A percentile compares a stretch with the other conserved stretches of the same genome.
Conservation (phyloP, 2,113 vertebrate genomes). For the Vicugna pacos region DNA sequence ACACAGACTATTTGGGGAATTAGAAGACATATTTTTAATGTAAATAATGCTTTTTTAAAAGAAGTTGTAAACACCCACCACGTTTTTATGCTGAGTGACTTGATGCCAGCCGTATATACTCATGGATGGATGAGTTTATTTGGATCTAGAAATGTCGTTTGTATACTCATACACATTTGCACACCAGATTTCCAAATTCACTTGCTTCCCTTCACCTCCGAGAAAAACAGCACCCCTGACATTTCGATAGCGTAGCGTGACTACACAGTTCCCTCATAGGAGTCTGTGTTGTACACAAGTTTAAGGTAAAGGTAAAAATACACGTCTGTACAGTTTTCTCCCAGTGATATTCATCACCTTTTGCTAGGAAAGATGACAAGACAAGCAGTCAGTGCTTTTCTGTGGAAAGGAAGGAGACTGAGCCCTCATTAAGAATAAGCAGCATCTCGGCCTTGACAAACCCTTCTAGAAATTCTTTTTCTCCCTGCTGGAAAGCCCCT, state of each 20-base stretch:
- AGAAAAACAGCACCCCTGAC: not conserved
- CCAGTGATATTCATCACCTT: not conserved
- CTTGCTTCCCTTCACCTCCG: slow-evolving; percentile 15
- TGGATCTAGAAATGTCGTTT: slow-evolving; percentile 41
- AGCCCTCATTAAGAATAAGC: slow-evolving; percentile 26
- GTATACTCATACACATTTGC: slow-evolving; percentile 31
- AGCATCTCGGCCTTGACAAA: not conserved
- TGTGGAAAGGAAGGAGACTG: slow-evolving; percentile 11
- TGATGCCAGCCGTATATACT: slow-evolving; percentile 53
- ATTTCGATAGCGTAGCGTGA: not conserved
- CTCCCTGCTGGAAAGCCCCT: not conserved
- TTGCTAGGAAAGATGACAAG: slow-evolving; percentile 34
- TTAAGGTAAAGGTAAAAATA: slow-evolving; percentile 7
- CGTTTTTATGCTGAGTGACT: slow-evolving; percentile 57
- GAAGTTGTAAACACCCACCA: slow-evolving; percentile 55
- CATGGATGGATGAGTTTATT: not conserved
- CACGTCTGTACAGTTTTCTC: not conserved
- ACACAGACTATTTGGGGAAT: slow-evolving; percentile 57
- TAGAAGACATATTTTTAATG: slow-evolving; percentile 48
- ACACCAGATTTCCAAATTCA: slow-evolving; percentile 18
- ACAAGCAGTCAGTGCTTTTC: not conserved
- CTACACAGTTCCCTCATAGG: not conserved
- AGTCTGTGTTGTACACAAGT: not conserved
- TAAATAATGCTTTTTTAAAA: slow-evolving; percentile 62
- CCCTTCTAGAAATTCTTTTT: not conserved